These are phyloP conservation scores for Apotomis betuletana DNA, from an alignment of 2,888 invertebrate genomes.

Conservation along the genomic window DNA sequence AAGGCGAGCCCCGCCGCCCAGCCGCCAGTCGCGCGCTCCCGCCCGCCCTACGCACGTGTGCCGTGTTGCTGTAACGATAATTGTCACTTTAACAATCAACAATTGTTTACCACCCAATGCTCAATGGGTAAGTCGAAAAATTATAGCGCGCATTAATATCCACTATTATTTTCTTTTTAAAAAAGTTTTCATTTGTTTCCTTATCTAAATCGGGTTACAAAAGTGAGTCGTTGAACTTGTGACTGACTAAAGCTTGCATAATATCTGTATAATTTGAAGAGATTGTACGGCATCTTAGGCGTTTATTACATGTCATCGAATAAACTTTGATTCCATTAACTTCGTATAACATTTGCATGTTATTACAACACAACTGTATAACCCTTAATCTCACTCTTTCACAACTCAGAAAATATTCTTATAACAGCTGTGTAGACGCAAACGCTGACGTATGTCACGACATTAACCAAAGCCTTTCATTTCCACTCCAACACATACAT, in stretches of 20 bases:
- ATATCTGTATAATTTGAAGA: not conserved
- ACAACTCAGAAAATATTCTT: not conserved
- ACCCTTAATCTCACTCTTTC: too few species aligned
- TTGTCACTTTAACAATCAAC: conserved; percentile 13
- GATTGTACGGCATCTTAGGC: not conserved
- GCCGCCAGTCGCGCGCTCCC: conserved; percentile 77
- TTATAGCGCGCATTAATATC: not conserved
- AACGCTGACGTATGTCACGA: conserved; percentile 9
- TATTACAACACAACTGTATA: too few species aligned
- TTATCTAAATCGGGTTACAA: conserved; percentile 20
- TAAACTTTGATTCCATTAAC: not conserved
- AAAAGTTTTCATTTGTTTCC: not conserved
- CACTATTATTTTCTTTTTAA: not conserved
- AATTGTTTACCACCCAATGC: conserved; percentile 13
- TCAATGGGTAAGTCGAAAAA: conserved; percentile 55
- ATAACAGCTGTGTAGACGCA: not conserved
- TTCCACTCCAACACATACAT: conserved; percentile 19
- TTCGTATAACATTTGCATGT: not conserved
- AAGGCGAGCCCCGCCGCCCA: conserved; percentile 68
- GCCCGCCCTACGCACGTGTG: conserved; percentile 74
- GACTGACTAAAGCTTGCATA: not conserved
- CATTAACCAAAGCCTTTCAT: conserved; percentile 32
- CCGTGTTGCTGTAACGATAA: conserved; percentile 41
- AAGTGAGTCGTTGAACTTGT: conserved; percentile 21
- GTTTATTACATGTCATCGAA: not conserved